Conservation (phyloP, 2,888 invertebrate species). For the Mythimna vitellina region DNA sequence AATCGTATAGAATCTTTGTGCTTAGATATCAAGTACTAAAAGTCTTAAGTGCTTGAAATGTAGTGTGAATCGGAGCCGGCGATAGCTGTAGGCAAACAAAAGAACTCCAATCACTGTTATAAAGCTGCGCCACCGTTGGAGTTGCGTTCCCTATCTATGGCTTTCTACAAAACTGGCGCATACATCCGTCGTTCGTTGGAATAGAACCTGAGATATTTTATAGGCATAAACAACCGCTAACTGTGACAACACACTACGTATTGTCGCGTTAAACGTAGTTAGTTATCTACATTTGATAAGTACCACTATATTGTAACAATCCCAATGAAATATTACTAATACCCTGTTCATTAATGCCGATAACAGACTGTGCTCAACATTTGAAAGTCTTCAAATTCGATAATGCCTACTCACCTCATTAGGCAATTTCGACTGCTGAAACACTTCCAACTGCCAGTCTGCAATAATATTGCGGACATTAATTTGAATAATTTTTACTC, state of each 20-base stretch:
- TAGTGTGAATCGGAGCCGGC: slow-evolving; percentile 39
- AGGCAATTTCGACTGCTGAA: neutral
- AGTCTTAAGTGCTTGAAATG: slow-evolving; percentile 22
- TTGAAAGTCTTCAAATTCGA: neutral
- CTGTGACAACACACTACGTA: slow-evolving; percentile 12
- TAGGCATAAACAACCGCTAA: slow-evolving; percentile 13
- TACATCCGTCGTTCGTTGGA: slow-evolving; percentile 58
- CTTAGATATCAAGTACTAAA: slow-evolving; percentile 1
- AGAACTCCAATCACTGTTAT: slow-evolving; percentile 61
- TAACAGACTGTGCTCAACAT: neutral
- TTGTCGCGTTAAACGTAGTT: neutral
- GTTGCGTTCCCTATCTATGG: slow-evolving; percentile 51
- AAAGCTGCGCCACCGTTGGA: slow-evolving; percentile 46
- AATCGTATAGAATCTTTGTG: neutral
- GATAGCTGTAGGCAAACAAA: slow-evolving; percentile 62
- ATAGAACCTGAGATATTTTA: slow-evolving; percentile 36
- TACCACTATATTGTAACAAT: neutral
- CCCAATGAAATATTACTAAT: neutral
- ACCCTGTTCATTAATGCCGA: neutral
- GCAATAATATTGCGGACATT: slow-evolving; percentile 3
- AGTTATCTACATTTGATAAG: neutral
- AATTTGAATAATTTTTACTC: neutral
- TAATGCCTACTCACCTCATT: neutral
- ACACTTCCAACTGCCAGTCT: neutral
- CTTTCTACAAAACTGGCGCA: slow-evolving; percentile 48